Conservation (phyloP, 2,113 vertebrate genomes). For the Eira barbara region DNA sequence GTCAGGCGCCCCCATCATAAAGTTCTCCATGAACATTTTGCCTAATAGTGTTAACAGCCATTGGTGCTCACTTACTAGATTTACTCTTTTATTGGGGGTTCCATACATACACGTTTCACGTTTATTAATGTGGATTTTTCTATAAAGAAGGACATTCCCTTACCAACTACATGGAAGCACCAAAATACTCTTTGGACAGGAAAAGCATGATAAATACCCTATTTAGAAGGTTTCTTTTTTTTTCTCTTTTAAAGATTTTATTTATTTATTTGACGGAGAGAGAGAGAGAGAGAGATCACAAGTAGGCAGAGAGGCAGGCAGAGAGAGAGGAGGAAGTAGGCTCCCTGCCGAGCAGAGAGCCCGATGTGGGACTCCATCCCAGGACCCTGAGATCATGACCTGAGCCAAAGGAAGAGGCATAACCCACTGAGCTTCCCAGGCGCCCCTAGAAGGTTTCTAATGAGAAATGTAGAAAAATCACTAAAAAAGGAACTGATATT, state of each 20-base stretch:
- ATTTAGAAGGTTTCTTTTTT: neutral
- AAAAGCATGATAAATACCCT: neutral
- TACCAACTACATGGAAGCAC: neutral
- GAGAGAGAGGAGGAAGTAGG: no score
- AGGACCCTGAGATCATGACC: no score
- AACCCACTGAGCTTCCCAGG: no score
- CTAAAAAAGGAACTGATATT: neutral
- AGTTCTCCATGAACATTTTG: neutral
- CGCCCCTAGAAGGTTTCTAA: neutral
- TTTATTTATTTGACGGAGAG: no score
- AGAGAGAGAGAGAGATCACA: no score
- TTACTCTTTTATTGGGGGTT: neutral
- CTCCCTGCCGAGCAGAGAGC: no score
- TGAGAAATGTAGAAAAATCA: neutral
- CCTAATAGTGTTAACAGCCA: neutral
- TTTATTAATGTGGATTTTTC: neutral
- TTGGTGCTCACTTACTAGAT: neutral
- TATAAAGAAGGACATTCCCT: neutral
- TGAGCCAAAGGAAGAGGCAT: no score
- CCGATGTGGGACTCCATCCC: accelerated
- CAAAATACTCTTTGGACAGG: neutral
- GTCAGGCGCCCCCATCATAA: neutral
- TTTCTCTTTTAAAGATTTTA: no score
- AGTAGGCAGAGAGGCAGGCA: no score
- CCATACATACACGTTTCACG: neutral